Evolutionary conservation across 2,888 invertebrate species (phyloP), one percentile per base, ranked within the genome.

Genomic region (Boloria selene): DNA sequence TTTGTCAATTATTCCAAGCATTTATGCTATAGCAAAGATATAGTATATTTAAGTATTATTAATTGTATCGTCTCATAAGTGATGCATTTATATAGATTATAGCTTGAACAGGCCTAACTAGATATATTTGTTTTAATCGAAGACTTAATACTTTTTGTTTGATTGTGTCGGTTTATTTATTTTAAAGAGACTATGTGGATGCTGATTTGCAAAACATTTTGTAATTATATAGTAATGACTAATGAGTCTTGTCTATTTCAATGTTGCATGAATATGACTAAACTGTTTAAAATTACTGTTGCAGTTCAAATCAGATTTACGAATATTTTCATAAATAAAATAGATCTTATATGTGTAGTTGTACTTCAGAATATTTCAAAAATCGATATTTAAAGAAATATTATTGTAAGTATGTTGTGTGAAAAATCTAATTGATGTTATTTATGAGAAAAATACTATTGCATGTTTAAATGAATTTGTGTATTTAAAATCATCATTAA

Each of bases 1-100:
- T 64, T 61, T 61, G 68, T 70, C 65, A 68, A 68, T 68, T 68
- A 68, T 61, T 59, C 45, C 18, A 17, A 58, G 42, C 61, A 52
- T 56, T 64, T 53, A 55, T 53, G 61, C 44, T 14, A 62, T 53
- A 54, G 44, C 13, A 14, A 53, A 44, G 53, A 53, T 67, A 67
- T 67, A 59, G 63, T 61, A 31, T 63, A 67, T n/a, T 22, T 22
- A 22, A 22, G 22, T 50, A 50, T 18, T 60, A 50, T 26, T 42
- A 18, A 38, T 38, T 10, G 31, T 38, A 56, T 58, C 18, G 31
- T 63, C 42, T 63, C 49, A 22, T 63, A 22, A 55, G 14, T 42
- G 50, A 1, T 55, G 42, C 55, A 50, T 63, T 63, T 55, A n/a
- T 22, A 22, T 56, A 51, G 44, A 50, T 51, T 51, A 44, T 26